Evolutionary conservation across 2,797 vertebrate species (phyloP).

Genomic region (Trachops cirrhosus): DNA sequence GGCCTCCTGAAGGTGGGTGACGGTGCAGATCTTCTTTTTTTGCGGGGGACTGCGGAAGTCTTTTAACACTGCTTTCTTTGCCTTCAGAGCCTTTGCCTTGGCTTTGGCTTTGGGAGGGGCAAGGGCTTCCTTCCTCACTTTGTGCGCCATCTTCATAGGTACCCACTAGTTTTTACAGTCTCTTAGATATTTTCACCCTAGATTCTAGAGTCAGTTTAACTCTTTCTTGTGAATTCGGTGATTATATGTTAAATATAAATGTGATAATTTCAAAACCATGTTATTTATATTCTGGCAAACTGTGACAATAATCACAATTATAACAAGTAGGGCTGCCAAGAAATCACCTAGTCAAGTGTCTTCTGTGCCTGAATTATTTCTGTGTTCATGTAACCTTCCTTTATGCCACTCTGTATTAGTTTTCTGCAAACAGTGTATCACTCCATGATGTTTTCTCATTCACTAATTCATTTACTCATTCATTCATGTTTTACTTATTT

Average conservation of each 20-base stretch:
- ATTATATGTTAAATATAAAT: background rate
- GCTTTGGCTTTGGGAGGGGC: too few species aligned
- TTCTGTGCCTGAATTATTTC: background rate
- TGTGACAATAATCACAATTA: background rate
- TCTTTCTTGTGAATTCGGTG: background rate
- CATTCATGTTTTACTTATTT: background rate
- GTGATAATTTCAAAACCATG: background rate
- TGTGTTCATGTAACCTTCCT: background rate
- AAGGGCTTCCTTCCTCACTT: too few species aligned
- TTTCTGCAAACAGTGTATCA: background rate
- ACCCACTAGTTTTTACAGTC: background rate
- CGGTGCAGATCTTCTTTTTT: too few species aligned
- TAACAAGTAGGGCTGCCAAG: background rate
- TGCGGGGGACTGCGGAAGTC: too few species aligned
- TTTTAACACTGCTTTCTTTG: too few species aligned
- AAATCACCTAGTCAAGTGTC: background rate
- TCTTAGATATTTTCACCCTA: background rate
- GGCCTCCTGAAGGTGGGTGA: too few species aligned
- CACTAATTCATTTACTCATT: background rate
- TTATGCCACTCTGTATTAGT: background rate
- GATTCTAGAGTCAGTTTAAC: background rate
- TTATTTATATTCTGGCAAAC: background rate
- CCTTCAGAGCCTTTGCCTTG: too few species aligned
- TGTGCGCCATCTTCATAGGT: background rate
- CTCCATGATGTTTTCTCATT: background rate